phyloP scores from a whole-genome alignment of 2,113 vertebrate genomes.

The Lampris incognitus region DNA sequence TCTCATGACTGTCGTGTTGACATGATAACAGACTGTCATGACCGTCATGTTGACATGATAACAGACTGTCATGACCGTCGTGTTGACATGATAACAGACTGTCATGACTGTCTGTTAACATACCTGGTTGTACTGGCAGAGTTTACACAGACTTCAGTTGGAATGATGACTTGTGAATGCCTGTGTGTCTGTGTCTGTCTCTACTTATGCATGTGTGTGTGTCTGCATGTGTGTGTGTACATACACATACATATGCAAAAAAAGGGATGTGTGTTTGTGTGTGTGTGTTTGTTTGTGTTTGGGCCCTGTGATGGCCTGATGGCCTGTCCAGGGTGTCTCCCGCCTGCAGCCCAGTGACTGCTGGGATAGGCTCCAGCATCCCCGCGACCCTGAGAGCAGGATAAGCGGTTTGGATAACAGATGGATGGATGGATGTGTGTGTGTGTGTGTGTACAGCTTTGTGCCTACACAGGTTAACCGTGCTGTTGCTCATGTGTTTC shows the following conservation, averaged over 20 bases:
- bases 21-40: too few species aligned
- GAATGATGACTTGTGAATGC: slow-evolving; percentile 41
- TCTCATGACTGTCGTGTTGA: too few species aligned
- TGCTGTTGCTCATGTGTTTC: slow-evolving; percentile 47
- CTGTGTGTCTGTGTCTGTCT: background rate
- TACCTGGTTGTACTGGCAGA: slow-evolving; percentile 26
- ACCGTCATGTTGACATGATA: too few species aligned
- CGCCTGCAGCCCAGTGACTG: too few species aligned
- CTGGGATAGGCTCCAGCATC: too few species aligned
- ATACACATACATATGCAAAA: background rate
- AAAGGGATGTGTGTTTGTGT: background rate
- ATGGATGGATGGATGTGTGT: background rate
- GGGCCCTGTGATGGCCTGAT: too few species aligned
- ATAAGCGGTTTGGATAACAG: too few species aligned
- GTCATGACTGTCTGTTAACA: slow-evolving; percentile 55
- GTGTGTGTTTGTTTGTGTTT: background rate
- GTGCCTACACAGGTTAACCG: background rate
- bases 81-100: slow-evolving; percentile 36
- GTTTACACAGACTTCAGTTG: background rate
- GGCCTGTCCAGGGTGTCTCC: too few species aligned
- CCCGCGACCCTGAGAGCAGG: too few species aligned
- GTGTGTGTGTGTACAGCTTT: slow-evolving; percentile 1
- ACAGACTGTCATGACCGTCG: too few species aligned
- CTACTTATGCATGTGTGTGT: background rate
- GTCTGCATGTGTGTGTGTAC: background rate